Base-by-base conservation (phyloP, 2,113 vertebrate species). In the Cryptotis parvus region DNA sequence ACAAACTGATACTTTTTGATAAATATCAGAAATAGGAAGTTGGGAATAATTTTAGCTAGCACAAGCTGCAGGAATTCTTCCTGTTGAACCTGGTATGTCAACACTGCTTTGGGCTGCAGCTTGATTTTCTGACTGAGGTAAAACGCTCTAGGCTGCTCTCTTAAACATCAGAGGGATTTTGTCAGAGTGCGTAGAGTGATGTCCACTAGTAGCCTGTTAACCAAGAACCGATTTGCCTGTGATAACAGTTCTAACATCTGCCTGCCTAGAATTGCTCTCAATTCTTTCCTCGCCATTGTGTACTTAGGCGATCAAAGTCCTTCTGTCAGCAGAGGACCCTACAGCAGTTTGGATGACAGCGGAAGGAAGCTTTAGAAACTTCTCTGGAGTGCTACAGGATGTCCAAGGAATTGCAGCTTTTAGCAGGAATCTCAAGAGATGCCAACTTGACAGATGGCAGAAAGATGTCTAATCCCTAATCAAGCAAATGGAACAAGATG, bases 291-390 rank as follows among this genome's bases (percentile, higher is more conserved):
- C 10, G 39, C 41, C 9, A 12, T 29, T 45, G 61, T 65, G 31
- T 49, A 61, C n/a, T 39, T 45, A 75, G 14, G 41, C 24, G 70
- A 55, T 43, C 72, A 88, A 80, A 89, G 77, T 72, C 16, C 68
- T 52, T 84, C 65, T 65, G 37, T 82, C 65, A 75, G 58, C 26
- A 78, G 76, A 78, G 35, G 22, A 29, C 8, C 41, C 68, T 92
- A 78, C 26, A 65, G 87, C 77, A 68, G 24, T 58, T 63, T 55
- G 70, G 39, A 87, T 90, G 94, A 95, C 87, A 93, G 58, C 80
- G 39, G 66, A 93, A 93, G 91, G 91, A 92, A 91, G 84, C 83
- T 92, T 94, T 78, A 84, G 84, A 89, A 68, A 58, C 68, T 86
- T 90, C 73, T 66, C 76, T 80, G 81, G 75, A 80, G 49, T 92